Evolutionary conservation across 1,140 invertebrate species (phyloP).

Genomic region (Zaprionus lachaisei): DNA sequence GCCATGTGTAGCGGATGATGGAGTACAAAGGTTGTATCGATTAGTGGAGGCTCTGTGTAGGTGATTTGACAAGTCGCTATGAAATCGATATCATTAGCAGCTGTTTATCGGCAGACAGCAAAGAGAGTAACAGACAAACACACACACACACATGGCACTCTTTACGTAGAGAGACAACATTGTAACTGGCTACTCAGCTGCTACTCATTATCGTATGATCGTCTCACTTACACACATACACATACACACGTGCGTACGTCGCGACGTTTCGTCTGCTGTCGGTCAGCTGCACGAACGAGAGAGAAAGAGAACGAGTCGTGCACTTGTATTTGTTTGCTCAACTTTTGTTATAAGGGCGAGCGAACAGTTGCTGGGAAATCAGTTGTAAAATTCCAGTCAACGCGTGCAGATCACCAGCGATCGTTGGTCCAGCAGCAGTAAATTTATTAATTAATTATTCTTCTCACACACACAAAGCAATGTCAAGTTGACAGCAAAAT

Average conservation of each 20-base stretch:
- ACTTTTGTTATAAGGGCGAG: slow-evolving; percentile 76
- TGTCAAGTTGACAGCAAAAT: slow-evolving; percentile 33
- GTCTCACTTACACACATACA: not conserved
- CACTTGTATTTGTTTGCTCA: slow-evolving; percentile 56
- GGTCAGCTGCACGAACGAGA: slow-evolving; percentile 3
- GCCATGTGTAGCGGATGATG: not conserved
- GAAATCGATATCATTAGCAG: slow-evolving; percentile 5
- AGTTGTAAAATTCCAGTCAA: slow-evolving; percentile 63
- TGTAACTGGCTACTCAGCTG: slow-evolving; percentile 35
- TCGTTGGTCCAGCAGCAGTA: slow-evolving; percentile 12
- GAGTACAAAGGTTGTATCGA: slow-evolving; percentile 56
- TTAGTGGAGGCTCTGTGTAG: slow-evolving; percentile 15
- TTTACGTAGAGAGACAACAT: slow-evolving; percentile 11
- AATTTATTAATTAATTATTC: slow-evolving; percentile 8
- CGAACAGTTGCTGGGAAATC: slow-evolving; percentile 52
- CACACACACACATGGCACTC: not conserved
- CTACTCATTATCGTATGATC: slow-evolving; percentile 24
- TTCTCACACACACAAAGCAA: not conserved
- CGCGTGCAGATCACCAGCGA: slow-evolving; percentile 50
- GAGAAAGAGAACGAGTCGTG: slow-evolving; percentile 21
- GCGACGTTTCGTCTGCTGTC: slow-evolving; percentile 6
- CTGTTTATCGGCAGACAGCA: slow-evolving; percentile 36
- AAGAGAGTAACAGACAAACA: slow-evolving; percentile 6
- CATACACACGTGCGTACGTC: slow-evolving; percentile 42
- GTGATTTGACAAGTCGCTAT: slow-evolving; percentile 32